Evolutionary conservation across 37 sponge, comb jelly and placozoan species (phyloP), one percentile per base, ranked within the genome.

Genomic region (Axinella damicornis): DNA sequence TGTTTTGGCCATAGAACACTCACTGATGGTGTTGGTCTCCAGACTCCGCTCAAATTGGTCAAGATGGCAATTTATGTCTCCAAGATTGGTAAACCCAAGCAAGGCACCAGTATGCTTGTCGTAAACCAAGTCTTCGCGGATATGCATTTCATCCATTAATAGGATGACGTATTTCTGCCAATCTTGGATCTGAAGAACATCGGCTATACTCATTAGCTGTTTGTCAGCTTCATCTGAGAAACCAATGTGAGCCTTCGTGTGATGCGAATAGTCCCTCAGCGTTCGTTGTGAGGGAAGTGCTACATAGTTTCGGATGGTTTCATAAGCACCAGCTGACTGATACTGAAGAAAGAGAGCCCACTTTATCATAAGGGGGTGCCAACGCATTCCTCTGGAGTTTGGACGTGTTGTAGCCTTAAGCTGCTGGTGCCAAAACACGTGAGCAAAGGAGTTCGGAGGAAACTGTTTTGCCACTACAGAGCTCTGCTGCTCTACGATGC

Each of bases 361-460:
- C 68, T 81, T 80, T 17, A 81, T 81, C 39, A 88, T 53, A 4
- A 87, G 24, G 19, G 87, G 87, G 39, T 87, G 86, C 86, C 86
- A 85, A 41, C 70, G 57, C 69, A 62, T 77, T 77, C 30, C 31
- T 33, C 80, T 22, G 22, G 53, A 13, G 53, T 79, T 56, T 17
- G 22, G 9, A 20, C 53, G 55, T 15, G 32, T 9, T 21, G 55
- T 33, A 31, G 57, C 60, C 65, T 78, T 56, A 24, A 57, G 56
- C 55, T 87, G 87, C 19, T 87, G 39, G 32, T 78, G 37, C 80
- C 80, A 87, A 55, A 87, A 87, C 13, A 87, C 36, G 24, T 56
- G 56, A 21, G 40, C 57, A 68, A 87, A 87, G 4, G 46, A 46
- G 46, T 9, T 9, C 9, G 46, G 46, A 9, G 46, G 9, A 9